These are phyloP conservation scores for Colossoma macropomum DNA, from an alignment of 2,113 vertebrate genomes.

Conservation along the genomic window DNA sequence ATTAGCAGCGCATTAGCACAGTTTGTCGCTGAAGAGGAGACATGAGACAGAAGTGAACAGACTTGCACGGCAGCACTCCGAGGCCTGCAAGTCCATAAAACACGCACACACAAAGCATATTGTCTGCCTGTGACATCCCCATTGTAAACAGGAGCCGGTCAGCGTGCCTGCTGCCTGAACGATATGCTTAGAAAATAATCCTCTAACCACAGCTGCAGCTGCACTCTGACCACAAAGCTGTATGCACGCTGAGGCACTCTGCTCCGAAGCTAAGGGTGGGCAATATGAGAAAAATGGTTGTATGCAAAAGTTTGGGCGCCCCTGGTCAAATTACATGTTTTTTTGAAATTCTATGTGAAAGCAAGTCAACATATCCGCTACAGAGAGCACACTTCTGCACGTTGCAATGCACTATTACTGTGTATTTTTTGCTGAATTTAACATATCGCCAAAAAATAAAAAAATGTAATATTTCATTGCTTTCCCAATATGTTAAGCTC, in stretches of 20 bases:
- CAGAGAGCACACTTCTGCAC: too few relatives aligned
- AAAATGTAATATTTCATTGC: too few relatives aligned
- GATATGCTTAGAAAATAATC: background rate
- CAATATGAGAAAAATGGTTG: too few relatives aligned
- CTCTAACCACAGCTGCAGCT: background rate
- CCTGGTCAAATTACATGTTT: too few relatives aligned
- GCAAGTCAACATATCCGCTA: too few relatives aligned
- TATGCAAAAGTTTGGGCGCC: too few relatives aligned
- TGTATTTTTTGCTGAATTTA: too few relatives aligned
- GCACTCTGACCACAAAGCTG: background rate
- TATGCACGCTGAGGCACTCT: background rate
- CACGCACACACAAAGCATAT: background rate
- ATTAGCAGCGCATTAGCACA: slow-evolving; percentile 7
- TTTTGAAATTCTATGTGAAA: too few relatives aligned
- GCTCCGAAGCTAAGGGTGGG: too few relatives aligned
- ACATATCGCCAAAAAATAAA: too few relatives aligned
- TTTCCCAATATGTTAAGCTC: too few relatives aligned
- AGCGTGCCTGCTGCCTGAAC: background rate
- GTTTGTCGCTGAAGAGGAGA: slow-evolving; percentile 1
- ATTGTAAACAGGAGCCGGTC: background rate
- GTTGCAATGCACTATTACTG: too few relatives aligned
- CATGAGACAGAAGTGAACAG: background rate
- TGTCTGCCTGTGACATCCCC: background rate
- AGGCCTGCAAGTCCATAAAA: background rate
- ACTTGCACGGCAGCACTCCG: background rate